Evolutionary conservation across 1,140 invertebrate species (phyloP).

Genomic region (Diorhabda carinulata): DNA sequence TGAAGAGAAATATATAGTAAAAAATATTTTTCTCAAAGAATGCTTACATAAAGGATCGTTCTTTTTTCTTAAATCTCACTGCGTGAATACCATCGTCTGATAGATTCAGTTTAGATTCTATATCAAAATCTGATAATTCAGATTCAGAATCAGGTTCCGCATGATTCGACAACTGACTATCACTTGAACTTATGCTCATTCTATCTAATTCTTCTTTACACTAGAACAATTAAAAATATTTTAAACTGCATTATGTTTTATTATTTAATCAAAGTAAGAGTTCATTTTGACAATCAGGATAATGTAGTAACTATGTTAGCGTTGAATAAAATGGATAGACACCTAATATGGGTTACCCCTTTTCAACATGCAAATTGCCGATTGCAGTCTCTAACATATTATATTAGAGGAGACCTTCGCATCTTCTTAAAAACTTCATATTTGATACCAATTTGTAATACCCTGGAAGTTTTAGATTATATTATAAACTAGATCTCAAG

Average conservation of each 20-base stretch:
- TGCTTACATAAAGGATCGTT: constrained; percentile 42
- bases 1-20: background rate
- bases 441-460: too few relatives aligned
- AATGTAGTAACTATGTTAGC: too few relatives aligned
- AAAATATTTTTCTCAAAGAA: constrained; percentile 13
- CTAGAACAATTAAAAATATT: constrained; percentile 22
- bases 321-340: too few relatives aligned
- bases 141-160: constrained; percentile 39
- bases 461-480: too few relatives aligned
- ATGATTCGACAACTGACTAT: constrained; percentile 45
- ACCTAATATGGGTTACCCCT: too few relatives aligned
- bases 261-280: too few relatives aligned
- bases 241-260: background rate
- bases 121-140: constrained; percentile 37
- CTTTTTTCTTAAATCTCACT: constrained; percentile 43
- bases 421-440: too few relatives aligned
- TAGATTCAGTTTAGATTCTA: constrained; percentile 34
- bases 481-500: too few relatives aligned
- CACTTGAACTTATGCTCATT: constrained; percentile 46
- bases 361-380: too few relatives aligned
- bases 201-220: constrained; percentile 43
- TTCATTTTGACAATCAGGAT: too few relatives aligned
- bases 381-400: too few relatives aligned
- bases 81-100: constrained; percentile 34
- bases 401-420: too few relatives aligned